Evolutionary conservation across 2,113 vertebrate genomes (phyloP), one percentile per base, ranked within the genome.

Genomic region (Pardalotus punctatus): DNA sequence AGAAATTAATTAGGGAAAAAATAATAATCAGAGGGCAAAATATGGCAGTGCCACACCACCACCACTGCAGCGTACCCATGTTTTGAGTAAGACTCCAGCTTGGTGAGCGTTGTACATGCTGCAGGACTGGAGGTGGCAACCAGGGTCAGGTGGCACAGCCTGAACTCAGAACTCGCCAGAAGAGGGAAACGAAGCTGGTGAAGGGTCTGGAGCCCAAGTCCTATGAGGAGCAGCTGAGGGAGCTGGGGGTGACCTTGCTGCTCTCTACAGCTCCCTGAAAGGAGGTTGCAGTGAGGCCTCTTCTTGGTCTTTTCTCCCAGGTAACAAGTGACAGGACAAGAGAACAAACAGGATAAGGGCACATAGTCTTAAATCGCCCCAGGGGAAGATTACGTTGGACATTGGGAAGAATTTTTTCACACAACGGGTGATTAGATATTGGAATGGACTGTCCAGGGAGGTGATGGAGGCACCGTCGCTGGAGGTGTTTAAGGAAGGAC

Each of bases 31-130:
- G n/a, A 57, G 28, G 9, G 21, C 10, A 20, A 50, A 31, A 27
- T 10, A 14, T 6, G 5, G 3, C 40, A 22, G 19, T 6, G 22
- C 36, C 48, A 38, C 12, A 50, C 8, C 45, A 58, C 21, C 57
- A 42, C 7, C 54, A 10, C 11, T 3, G 1, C 42, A 12, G 65
- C 1, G 0, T 5, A 15, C 0, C 0, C 11, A 2, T 1, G 12
- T 17, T 54, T 13, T 31, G 31, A 40, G 42, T 11, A n/a, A 29
- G 1, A 0, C 2, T 11, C 29, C 15, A 10, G 19, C 13, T 47
- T 15, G 24, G 2, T 0, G 10, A 40, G 22, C 12, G 5, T 2
- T 6, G 16, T 2, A 12, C 2, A 0, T 0, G 23, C 45, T 10
- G 15, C 22, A 38, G 15, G 20, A 11, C 47, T 2, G 33, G 8